A percentile compares a stretch with the other conserved stretches of the same genome.
These are phyloP conservation scores for Ypsolopha scabrella DNA, from an alignment of 2,888 invertebrate species.

Conservation along the genomic window DNA sequence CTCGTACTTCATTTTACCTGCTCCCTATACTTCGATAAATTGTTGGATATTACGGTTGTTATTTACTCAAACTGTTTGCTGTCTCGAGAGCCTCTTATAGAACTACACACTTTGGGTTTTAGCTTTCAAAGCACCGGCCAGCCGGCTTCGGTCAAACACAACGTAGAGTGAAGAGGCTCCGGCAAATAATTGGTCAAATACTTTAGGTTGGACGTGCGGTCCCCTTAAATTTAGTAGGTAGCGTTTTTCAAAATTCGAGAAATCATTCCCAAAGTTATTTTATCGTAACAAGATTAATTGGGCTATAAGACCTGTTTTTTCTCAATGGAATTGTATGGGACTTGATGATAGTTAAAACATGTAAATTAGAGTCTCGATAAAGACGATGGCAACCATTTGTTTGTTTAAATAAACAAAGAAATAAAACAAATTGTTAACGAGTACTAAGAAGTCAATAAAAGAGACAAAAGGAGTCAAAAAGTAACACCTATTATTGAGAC, in stretches of 20 bases:
- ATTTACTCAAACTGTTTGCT: conserved; percentile 53
- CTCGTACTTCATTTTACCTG: conserved; percentile 17
- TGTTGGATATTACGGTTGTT: conserved; percentile 57
- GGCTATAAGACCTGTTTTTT: background rate
- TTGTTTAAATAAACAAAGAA: too few relatives aligned
- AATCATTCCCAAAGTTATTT: too few relatives aligned
- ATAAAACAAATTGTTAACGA: too few relatives aligned
- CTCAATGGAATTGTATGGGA: background rate
- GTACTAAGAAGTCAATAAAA: too few relatives aligned
- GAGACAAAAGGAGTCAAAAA: too few relatives aligned
- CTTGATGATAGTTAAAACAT: background rate
- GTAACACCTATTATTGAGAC: too few relatives aligned
- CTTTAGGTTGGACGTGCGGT: background rate
- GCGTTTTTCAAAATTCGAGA: too few relatives aligned
- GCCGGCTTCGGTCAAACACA: conserved; percentile 53
- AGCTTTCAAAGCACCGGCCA: conserved; percentile 49
- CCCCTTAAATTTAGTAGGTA: background rate
- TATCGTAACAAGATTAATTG: too few relatives aligned
- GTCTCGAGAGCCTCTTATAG: conserved; percentile 58
- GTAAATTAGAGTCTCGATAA: too few relatives aligned
- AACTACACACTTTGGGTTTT: conserved; percentile 68
- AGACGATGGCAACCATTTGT: too few relatives aligned
- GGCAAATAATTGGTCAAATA: conserved; percentile 2
- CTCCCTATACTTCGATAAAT: conserved; percentile 61
- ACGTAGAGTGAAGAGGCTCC: background rate